Evolutionary conservation across 2,888 invertebrate species (phyloP), one percentile per base, ranked within the genome.

Genomic region (Drepanosiphum platanoidis): DNA sequence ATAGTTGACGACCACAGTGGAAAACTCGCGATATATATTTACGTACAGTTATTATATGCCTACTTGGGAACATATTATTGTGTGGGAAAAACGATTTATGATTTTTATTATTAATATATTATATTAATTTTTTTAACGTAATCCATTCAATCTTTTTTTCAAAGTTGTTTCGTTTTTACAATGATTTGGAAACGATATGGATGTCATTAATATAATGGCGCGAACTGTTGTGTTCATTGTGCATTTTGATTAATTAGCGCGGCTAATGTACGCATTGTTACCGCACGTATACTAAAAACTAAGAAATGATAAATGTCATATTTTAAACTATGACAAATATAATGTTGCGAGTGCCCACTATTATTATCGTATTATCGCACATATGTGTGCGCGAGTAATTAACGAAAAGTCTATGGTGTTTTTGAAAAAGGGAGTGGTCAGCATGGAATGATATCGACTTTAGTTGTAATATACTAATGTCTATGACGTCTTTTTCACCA

Each of bases 261-360:
- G 13, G 7, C 11, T 36, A 77, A 77, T 77, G 61, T 61, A 18
- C 36, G 61, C 9, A 61, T 61, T 77, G 36, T 77, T 77, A 61
- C 36, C n/a, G n/a, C 18, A n/a, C 13, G n/a, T 30, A n/a, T 58
- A 30, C 46, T n/a, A 46, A 42, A 32, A 68, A 46, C 68, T 27
- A 18, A 68, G 68, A 46, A 52, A 80, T 80, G 18, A 80, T 80
- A 70, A 70, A 52, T 36, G 68, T 46, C 46, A 32, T 22, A n/a
- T 4, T 80, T 68, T 78, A 52, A 80, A 80, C 68, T 68, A 68
- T 68, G 78, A 66, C 27, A 66, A 77, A 66, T 70, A 80, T n/a
- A 52, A 68, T 5, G 34, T 9, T 3, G 15, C 34, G 4, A 15
- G 15, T 5, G 9, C 22, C 39, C 7, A 52, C 52, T 18, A 52